A percentile compares a stretch with the other conserved stretches of the same genome.
Conservation (phyloP, 1,140 invertebrate genomes). For the Olivierus martensii region DNA sequence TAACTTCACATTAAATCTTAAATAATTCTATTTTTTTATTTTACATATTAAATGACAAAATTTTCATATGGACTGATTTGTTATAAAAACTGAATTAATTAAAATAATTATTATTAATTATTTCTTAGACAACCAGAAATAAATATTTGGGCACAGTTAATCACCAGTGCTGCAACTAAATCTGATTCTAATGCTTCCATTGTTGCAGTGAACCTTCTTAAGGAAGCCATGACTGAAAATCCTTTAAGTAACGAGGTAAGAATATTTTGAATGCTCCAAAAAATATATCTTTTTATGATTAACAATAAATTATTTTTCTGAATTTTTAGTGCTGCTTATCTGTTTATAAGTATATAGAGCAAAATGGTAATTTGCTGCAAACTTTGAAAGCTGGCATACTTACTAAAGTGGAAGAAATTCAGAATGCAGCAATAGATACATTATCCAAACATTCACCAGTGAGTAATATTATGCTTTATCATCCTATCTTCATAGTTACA, state of each 20-base stretch:
- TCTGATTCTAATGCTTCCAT: background rate
- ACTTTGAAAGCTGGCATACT: constrained; percentile 5
- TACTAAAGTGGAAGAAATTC: constrained; percentile 1
- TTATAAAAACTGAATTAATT: no score
- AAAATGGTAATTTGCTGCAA: constrained; percentile 2
- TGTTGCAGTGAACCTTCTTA: background rate
- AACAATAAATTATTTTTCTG: background rate
- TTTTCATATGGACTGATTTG: no score
- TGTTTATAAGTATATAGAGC: constrained; percentile 7
- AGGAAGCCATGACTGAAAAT: background rate
- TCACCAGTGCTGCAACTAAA: background rate
- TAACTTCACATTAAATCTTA: no score
- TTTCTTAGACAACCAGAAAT: background rate
- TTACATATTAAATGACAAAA: no score
- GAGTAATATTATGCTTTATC: constrained; percentile 1
- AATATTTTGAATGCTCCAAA: background rate
- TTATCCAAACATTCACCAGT: background rate
- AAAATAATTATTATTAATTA: no score
- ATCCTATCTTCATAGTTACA: no score
- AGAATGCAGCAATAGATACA: constrained; percentile 1
- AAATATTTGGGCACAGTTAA: constrained; percentile 9
- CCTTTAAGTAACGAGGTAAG: constrained; percentile 5
- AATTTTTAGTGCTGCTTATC: constrained; percentile 4
- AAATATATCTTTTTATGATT: background rate
- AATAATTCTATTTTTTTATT: no score